phyloP scores from a whole-genome alignment of 1,140 invertebrate species.

The Euwallacea similis region DNA sequence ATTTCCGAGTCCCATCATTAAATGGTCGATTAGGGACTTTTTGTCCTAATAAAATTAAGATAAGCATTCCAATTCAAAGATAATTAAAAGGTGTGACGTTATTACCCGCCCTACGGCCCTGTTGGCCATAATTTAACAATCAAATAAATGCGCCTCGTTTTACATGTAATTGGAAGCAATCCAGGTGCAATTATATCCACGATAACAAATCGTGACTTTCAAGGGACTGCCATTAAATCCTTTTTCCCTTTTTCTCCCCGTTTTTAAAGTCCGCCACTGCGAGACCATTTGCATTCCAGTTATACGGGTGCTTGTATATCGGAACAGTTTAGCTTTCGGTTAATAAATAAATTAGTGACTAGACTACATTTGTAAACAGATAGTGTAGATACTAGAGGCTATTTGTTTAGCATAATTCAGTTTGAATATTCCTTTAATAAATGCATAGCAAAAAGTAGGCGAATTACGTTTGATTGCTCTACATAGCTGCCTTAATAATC shows the following conservation, averaged over 20 bases:
- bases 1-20: not conserved
- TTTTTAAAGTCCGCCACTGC: not conserved
- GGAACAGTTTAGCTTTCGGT: not conserved
- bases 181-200: constrained; percentile 15
- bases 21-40: not conserved
- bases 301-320: constrained; percentile 6
- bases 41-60: constrained; percentile 13
- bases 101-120: constrained; percentile 1
- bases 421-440: not conserved
- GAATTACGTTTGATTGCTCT: not conserved
- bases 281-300: constrained; percentile 9
- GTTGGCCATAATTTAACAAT: constrained; percentile 18
- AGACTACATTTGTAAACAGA: constrained; percentile 6
- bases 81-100: constrained; percentile 21
- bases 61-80: not conserved
- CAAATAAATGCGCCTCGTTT: constrained; percentile 17
- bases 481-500: not conserved
- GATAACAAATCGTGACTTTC: constrained; percentile 15
- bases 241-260: not conserved
- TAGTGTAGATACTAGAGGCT: constrained; percentile 6
- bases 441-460: not conserved
- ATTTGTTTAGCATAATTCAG: constrained; percentile 1
- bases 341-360: constrained; percentile 2
- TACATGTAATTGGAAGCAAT: constrained; percentile 17
- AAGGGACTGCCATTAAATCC: constrained; percentile 8